phyloP scores from a whole-genome alignment of 1,140 invertebrate species.

The Aphelenchoides fujianensis region DNA sequence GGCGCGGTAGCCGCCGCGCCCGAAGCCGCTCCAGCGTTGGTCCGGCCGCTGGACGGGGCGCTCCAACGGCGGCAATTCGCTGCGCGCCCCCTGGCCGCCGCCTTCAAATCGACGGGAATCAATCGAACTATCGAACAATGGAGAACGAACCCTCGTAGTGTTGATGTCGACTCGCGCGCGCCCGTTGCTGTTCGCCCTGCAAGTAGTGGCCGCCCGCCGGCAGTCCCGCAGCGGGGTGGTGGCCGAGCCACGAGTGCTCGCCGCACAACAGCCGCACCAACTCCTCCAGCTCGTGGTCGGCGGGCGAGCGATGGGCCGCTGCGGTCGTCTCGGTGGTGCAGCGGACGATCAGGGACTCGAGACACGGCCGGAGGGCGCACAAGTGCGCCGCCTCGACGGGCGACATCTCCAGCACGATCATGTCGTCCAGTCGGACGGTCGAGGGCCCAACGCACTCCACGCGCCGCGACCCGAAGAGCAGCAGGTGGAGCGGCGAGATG shows the following conservation, averaged over 20 bases:
- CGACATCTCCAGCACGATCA: constrained; percentile 83
- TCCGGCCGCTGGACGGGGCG: background rate
- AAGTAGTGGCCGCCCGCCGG: no score
- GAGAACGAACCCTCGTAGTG: no score
- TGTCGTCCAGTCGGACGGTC: constrained; percentile 78
- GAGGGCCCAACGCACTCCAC: constrained; percentile 69
- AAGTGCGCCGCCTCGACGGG: constrained; percentile 75
- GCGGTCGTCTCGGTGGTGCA: constrained; percentile 75
- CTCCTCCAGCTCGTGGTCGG: background rate
- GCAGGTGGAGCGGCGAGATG: constrained; percentile 85
- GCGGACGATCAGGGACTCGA: constrained; percentile 79
- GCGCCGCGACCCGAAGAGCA: constrained; percentile 85
- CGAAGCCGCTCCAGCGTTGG: background rate
- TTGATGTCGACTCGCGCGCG: background rate
- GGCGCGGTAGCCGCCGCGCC: background rate
- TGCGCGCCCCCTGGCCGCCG: background rate
- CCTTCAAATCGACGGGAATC: no score
- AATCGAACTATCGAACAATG: no score
- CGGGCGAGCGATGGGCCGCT: constrained; percentile 25
- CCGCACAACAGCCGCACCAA: constrained; percentile 2
- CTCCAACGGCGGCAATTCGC: background rate
- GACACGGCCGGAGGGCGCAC: constrained; percentile 77
- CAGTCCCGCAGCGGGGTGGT: no score
- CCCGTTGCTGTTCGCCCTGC: background rate
- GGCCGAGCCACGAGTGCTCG: background rate